A percentile compares a stretch with the other conserved stretches of the same genome.
These are phyloP conservation scores for Anarhynchus alexandrinus DNA, from an alignment of 2,113 vertebrate species.

Conservation along the genomic window DNA sequence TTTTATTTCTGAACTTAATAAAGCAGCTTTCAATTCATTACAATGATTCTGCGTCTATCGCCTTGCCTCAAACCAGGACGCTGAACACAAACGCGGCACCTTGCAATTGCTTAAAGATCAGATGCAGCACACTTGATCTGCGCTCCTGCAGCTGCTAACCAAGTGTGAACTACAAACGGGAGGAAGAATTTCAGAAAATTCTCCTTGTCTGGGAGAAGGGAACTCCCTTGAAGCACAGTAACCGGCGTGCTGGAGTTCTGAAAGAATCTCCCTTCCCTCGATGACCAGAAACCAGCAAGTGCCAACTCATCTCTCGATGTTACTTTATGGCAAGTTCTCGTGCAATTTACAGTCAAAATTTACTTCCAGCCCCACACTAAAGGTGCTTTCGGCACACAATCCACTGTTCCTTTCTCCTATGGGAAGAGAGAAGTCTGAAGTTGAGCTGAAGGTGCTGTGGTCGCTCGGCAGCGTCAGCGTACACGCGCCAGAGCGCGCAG, in stretches of 20 bases:
- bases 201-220: not conserved
- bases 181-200: not conserved
- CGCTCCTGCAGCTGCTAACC: not conserved
- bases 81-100: not conserved
- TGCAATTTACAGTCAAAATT: not conserved
- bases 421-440: not conserved
- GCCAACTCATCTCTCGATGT: not conserved
- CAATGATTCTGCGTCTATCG: not conserved
- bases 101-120: not conserved
- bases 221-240: not conserved
- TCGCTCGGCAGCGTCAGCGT: no score
- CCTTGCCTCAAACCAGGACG: not conserved
- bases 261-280: not conserved
- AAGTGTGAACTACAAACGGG: not conserved
- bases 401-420: not conserved
- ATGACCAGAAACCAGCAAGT: not conserved
- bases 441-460: not conserved
- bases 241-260: not conserved
- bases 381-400: not conserved
- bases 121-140: not conserved
- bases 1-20: slow-evolving; percentile 42
- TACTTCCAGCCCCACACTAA: not conserved
- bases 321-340: not conserved
- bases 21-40: slow-evolving; percentile 47
- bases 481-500: not conserved